Conservation (phyloP, 2,113 vertebrate species). For the Zingel zingel region DNA sequence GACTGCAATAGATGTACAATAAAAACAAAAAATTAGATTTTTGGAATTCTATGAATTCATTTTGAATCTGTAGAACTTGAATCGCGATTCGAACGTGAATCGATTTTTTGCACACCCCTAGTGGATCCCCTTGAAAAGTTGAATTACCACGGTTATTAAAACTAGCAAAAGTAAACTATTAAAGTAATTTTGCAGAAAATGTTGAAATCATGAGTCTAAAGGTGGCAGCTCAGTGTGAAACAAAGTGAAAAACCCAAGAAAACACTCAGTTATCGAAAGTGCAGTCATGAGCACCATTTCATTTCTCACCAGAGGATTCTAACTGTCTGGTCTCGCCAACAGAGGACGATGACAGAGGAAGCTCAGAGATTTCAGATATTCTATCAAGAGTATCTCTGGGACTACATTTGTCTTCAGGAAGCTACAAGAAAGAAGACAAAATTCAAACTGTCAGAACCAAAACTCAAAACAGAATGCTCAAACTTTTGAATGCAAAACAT, state of each 20-base stretch:
- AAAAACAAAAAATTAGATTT: too few species aligned
- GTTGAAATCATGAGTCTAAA: background rate
- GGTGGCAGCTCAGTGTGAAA: background rate
- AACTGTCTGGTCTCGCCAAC: conserved; percentile 2
- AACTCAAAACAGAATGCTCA: background rate
- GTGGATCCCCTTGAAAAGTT: background rate
- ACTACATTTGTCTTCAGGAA: conserved; percentile 15
- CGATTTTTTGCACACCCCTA: too few species aligned
- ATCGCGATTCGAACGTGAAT: too few species aligned
- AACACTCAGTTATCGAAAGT: background rate
- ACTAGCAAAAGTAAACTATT: background rate
- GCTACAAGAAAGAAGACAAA: conserved; percentile 35
- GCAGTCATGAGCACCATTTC: background rate
- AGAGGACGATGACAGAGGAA: background rate
- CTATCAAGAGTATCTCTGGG: background rate
- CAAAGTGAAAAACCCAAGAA: background rate
- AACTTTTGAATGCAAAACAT: background rate
- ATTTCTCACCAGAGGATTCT: conserved; percentile 32
- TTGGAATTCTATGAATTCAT: too few species aligned
- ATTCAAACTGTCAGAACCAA: background rate
- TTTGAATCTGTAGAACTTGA: too few species aligned
- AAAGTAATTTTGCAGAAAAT: background rate
- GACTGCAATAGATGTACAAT: too few species aligned
- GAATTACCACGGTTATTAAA: background rate
- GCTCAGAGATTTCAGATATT: conserved; percentile 26